phyloP scores from a whole-genome alignment of 53 echinoderm and acorn worm genomes.

The Holothuria leucospilota region DNA sequence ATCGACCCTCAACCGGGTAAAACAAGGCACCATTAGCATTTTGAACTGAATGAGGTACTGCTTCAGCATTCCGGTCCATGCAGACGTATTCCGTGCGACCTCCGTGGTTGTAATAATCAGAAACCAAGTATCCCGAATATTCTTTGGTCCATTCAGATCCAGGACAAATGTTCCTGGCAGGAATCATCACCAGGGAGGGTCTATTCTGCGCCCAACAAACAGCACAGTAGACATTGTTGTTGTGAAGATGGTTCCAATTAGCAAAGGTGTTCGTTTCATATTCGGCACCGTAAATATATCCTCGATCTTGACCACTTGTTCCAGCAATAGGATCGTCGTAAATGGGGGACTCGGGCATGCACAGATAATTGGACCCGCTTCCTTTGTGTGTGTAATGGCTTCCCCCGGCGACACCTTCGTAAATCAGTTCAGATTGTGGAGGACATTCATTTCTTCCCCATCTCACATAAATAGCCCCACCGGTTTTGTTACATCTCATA shows the following conservation, averaged over 20 bases:
- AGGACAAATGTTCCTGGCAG: constrained; percentile 58
- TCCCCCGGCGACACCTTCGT: constrained; percentile 42
- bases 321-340: constrained; percentile 31
- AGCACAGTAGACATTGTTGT: constrained; percentile 48
- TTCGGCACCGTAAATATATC: constrained; percentile 45
- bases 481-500: not conserved
- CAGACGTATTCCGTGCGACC: constrained; percentile 39
- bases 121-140: constrained; percentile 52
- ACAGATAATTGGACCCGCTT: constrained; percentile 55
- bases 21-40: constrained; percentile 42
- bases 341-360: constrained; percentile 50
- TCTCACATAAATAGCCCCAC: constrained; percentile 24
- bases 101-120: constrained; percentile 3
- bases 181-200: constrained; percentile 36
- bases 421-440: not conserved
- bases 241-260: constrained; percentile 14
- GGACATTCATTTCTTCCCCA: constrained; percentile 22
- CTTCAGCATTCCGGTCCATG: constrained; percentile 43
- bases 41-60: constrained; percentile 24
- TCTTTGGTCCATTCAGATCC: constrained; percentile 45
- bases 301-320: not conserved
- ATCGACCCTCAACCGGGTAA: constrained; percentile 48
- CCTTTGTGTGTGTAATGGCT: constrained; percentile 46
- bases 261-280: constrained; percentile 43
- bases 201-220: constrained; percentile 45